Evolutionary conservation across 2,797 vertebrate species (phyloP).

Genomic region (Poecilia velifera): DNA sequence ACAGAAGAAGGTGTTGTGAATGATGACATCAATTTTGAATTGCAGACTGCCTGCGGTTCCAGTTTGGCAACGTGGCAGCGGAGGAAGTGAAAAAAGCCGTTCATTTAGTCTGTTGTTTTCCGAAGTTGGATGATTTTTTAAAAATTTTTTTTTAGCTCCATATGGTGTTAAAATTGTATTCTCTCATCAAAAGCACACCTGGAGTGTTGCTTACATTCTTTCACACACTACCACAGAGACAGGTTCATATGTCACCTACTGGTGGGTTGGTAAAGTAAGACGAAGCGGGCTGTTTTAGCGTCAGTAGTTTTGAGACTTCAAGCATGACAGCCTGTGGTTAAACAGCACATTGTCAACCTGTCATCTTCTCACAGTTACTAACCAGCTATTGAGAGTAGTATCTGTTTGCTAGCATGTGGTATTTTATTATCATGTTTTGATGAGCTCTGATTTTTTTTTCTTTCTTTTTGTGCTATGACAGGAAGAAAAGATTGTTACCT

Average conservation of each 20-base stretch:
- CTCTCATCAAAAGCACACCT: too few relatives aligned
- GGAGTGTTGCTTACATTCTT: too few relatives aligned
- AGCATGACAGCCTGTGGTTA: constrained; percentile 31
- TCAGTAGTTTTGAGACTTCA: not conserved
- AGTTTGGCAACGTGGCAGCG: too few relatives aligned
- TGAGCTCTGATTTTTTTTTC: constrained; percentile 25
- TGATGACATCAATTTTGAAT: too few relatives aligned
- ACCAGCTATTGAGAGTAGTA: constrained; percentile 33
- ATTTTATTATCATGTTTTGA: constrained; percentile 56
- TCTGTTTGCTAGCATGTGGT: constrained; percentile 30
- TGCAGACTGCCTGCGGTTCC: too few relatives aligned
- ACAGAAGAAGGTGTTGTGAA: too few relatives aligned
- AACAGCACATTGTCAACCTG: constrained; percentile 15
- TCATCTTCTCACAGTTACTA: constrained; percentile 44
- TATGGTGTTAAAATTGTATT: too few relatives aligned
- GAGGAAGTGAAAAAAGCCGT: too few relatives aligned
- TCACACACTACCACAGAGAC: not conserved
- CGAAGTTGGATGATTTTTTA: too few relatives aligned
- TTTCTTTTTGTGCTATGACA: constrained; percentile 40
- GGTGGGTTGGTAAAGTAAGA: not conserved
- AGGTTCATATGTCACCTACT: not conserved
- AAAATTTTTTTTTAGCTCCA: too few relatives aligned
- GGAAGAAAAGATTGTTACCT: constrained; percentile 54
- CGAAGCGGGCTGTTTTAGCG: not conserved
- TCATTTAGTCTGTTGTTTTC: too few relatives aligned